Conservation (phyloP, 2,797 vertebrate species). For the Oceanodroma leucorhoa region DNA sequence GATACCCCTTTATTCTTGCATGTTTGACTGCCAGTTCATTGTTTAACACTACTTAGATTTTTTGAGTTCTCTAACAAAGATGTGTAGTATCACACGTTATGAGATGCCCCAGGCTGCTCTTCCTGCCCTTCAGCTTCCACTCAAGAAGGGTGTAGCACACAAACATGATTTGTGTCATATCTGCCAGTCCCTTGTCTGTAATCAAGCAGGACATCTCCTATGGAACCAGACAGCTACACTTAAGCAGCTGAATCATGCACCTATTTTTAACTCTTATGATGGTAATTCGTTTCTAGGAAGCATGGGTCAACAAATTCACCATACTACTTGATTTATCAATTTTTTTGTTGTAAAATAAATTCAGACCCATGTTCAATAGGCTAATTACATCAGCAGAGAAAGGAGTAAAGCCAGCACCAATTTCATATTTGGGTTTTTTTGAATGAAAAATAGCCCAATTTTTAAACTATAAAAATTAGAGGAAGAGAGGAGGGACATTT, state of each 20-base stretch:
- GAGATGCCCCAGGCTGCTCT: neutral
- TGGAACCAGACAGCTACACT: neutral
- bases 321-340: neutral
- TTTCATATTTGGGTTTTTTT: neutral
- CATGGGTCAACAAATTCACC: neutral
- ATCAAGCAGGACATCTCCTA: too few relatives aligned
- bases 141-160: neutral
- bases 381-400: neutral
- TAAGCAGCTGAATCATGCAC: neutral
- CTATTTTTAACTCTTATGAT: neutral
- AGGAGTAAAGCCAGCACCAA: neutral
- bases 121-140: neutral
- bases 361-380: neutral
- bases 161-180: too few relatives aligned
- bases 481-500: neutral
- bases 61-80: neutral
- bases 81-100: too few relatives aligned
- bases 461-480: neutral
- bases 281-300: neutral
- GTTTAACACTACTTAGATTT: neutral
- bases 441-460: neutral
- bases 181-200: neutral
- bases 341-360: neutral
- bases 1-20: neutral
- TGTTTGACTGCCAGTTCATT: neutral